Base-by-base conservation (phyloP, 2,113 vertebrate species). In the Myrmophylax atrothorax region DNA sequence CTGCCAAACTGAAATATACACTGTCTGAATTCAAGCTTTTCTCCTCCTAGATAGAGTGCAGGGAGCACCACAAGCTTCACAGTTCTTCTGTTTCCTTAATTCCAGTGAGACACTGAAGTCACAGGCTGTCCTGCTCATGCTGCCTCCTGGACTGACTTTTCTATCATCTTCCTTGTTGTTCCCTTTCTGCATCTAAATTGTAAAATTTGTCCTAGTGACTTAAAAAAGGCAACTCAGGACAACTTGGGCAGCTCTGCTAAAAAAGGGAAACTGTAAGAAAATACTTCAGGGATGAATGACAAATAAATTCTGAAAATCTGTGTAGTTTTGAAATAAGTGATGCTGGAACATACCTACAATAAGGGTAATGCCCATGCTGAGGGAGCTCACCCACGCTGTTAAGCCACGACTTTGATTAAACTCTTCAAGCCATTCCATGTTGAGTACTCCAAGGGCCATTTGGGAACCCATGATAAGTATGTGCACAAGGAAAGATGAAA, bases 391-490 rank as follows among this genome's bases (percentile, higher is more conserved):
- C 98, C 98, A 98, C 0, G 98, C 98, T 1, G 98, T 98, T 68
- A 98, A 96, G 75, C 98, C 98, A 3, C 98, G 98, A 92, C 98
- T 98, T 95, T 98, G 97, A 52, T 97, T 97, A 77, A 98, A 98
- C 67, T 98, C 98, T 70, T 98, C 98, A 46, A 98, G 98, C 98
- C 98, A 98, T 52, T 98, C 98, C 95, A 98, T 96, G n/a, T 98
- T 98, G 90, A 98, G 98, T 79, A 98, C 93, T 24, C 98, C 98
- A 83, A 98, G 98, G 40, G 98, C 98, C 98, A 98, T 98, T 93
- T 98, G 98, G 33, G 98, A 98, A 86, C 98, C 98, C 98, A 98
- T 98, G 88, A 98, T 89, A 49, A 98, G 98, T 47, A 98, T 96
- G 86, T 98, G 98, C 62, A 98, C 98, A 44, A 98, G 93, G 70